These are phyloP conservation scores for Lasioglossum morio DNA, from an alignment of 2,888 invertebrate species.

Conservation along the genomic window DNA sequence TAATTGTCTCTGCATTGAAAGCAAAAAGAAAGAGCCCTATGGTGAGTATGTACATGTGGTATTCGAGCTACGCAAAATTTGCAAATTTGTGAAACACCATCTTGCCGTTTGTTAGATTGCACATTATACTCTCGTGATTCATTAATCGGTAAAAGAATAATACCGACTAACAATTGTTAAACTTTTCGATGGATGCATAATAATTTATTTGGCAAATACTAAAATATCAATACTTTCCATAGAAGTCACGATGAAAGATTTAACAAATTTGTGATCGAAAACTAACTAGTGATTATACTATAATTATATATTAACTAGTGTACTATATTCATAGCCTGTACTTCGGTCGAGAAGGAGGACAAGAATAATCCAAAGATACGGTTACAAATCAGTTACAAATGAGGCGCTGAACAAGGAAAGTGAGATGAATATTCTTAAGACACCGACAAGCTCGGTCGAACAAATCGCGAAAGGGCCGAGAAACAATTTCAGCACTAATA, in stretches of 20 bases:
- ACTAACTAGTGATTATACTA: too few relatives aligned
- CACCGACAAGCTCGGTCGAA: not conserved
- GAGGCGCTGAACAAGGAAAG: rapidly evolving
- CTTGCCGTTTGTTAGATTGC: not conserved
- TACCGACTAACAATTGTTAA: not conserved
- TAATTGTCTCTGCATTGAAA: not conserved
- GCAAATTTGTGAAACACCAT: not conserved
- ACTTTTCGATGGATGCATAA: not conserved
- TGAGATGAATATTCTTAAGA: not conserved
- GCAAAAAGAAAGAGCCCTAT: rapidly evolving
- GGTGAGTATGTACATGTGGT: not conserved
- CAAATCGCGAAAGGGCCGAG: not conserved
- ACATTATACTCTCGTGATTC: not conserved
- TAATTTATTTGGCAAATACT: not conserved
- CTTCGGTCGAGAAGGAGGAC: rapidly evolving
- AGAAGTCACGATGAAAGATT: not conserved
- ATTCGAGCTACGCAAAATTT: not conserved
- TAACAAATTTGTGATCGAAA: not conserved
- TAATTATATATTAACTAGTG: not conserved
- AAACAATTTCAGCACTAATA: not conserved
- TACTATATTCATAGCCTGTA: not conserved
- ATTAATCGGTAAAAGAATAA: not conserved
- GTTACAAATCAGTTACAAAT: not conserved
- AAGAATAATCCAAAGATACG: not conserved
- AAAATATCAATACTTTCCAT: not conserved